Percentiles rank a stretch among this genome's conserved stretches.
These are phyloP conservation scores for Lithophane ornitopus DNA, from an alignment of 2,888 invertebrate genomes.

Conservation along the genomic window DNA sequence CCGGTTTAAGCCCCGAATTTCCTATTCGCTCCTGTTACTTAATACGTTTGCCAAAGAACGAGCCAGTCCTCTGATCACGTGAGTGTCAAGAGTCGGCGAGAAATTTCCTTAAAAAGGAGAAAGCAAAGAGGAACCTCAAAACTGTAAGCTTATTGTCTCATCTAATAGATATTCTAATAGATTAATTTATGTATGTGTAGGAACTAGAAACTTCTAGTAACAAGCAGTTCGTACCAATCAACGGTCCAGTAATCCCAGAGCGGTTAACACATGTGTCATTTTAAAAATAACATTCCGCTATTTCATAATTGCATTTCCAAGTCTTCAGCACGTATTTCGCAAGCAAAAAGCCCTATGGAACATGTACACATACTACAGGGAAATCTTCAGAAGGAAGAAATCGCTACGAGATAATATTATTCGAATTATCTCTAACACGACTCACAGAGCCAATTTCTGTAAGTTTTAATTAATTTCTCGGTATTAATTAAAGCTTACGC, in stretches of 20 bases:
- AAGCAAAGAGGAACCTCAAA: too few relatives aligned
- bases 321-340: constrained; percentile 5
- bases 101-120: too few relatives aligned
- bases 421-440: constrained; percentile 48
- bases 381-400: constrained; percentile 43
- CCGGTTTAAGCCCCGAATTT: too few relatives aligned
- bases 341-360: constrained; percentile 21
- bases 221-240: not conserved
- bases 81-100: too few relatives aligned
- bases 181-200: too few relatives aligned
- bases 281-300: constrained; percentile 4
- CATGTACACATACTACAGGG: constrained; percentile 19
- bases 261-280: constrained; percentile 13
- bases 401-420: constrained; percentile 41
- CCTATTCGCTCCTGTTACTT: too few relatives aligned
- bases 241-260: not conserved
- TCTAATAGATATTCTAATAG: not conserved
- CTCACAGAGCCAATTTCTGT: constrained; percentile 46
- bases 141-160: not conserved
- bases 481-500: constrained; percentile 69
- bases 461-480: constrained; percentile 74
- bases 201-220: not conserved
- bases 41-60: too few relatives aligned
- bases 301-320: constrained; percentile 34
- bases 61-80: too few relatives aligned